Conservation (phyloP, 2,797 vertebrate species). For the Geotrypetes seraphini region DNA sequence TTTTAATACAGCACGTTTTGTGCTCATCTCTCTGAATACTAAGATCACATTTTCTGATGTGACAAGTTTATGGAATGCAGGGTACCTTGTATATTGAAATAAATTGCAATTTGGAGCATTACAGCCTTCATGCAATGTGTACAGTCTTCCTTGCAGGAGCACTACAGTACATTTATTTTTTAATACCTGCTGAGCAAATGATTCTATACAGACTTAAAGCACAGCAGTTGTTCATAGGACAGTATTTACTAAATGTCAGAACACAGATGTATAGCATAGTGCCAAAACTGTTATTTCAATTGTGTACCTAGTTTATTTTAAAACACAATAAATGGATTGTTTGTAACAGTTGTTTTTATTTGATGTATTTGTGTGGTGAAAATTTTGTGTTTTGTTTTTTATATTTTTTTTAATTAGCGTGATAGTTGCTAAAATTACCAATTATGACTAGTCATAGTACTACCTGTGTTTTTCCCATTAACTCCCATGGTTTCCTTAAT, state of each 20-base stretch:
- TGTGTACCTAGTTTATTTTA: conserved; percentile 68
- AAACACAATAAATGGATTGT: conserved; percentile 71
- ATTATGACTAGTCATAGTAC: too few relatives aligned
- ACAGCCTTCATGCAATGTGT: conserved; percentile 25
- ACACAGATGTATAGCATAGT: conserved; percentile 66
- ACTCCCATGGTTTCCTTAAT: too few relatives aligned
- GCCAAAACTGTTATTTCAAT: conserved; percentile 74
- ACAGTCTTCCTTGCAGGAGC: conserved; percentile 39
- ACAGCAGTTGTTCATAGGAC: conserved; percentile 39
- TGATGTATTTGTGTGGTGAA: too few relatives aligned
- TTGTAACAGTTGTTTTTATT: conserved; percentile 60
- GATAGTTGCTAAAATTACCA: too few relatives aligned
- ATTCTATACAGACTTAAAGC: conserved; percentile 27
- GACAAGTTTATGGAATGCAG: conserved; percentile 25
- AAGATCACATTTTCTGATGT: conserved; percentile 23
- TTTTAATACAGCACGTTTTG: conserved; percentile 27
- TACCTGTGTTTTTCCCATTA: too few relatives aligned
- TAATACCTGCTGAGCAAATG: conserved; percentile 26
- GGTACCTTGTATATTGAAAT: conserved; percentile 22
- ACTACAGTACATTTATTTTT: conserved; percentile 30
- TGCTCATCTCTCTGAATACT: conserved; percentile 31
- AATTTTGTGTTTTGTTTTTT: too few relatives aligned
- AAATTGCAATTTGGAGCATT: conserved; percentile 25
- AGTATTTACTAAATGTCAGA: conserved; percentile 35
- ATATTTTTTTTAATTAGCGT: too few relatives aligned